These are phyloP conservation scores for Tapirus indicus DNA, from an alignment of 2,797 vertebrate genomes.

Conservation along the genomic window DNA sequence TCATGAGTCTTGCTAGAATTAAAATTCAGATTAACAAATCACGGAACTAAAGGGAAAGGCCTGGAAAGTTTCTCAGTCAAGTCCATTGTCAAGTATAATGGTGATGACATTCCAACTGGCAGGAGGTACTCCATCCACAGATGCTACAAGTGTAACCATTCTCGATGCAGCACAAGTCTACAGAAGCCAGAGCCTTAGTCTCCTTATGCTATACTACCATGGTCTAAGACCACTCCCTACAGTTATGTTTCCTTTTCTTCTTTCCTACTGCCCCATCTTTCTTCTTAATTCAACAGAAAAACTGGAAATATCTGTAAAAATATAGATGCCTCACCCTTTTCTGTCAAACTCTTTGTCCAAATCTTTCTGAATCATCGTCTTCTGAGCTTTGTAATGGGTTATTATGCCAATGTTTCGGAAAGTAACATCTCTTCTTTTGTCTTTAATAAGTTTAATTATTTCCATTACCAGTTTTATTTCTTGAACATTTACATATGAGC, in stretches of 20 bases:
- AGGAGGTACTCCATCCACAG: neutral
- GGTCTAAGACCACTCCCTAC: neutral
- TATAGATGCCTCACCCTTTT: constrained; percentile 83
- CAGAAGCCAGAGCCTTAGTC: neutral
- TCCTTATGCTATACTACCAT: rapidly evolving
- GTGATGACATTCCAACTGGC: rapidly evolving
- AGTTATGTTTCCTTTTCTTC: neutral
- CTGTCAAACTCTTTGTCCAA: constrained; percentile 86
- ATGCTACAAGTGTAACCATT: neutral
- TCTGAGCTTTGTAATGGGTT: constrained; percentile 94
- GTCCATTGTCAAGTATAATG: neutral
- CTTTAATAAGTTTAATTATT: constrained; percentile 90
- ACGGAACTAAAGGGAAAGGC: neutral
- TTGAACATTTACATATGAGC: constrained; percentile 91
- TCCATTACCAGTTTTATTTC: constrained; percentile 92
- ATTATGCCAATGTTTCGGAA: constrained; percentile 91
- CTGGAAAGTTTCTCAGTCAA: neutral
- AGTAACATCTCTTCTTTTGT: constrained; percentile 84
- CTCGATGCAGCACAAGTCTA: neutral
- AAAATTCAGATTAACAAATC: neutral
- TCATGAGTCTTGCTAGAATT: neutral
- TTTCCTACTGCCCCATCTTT: neutral
- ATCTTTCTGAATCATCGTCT: constrained; percentile 88
- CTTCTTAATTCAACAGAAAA: constrained; percentile 5
- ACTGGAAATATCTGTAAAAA: neutral